phyloP scores from a whole-genome alignment of 2,888 invertebrate species.

The Rhogogaster chlorosoma region DNA sequence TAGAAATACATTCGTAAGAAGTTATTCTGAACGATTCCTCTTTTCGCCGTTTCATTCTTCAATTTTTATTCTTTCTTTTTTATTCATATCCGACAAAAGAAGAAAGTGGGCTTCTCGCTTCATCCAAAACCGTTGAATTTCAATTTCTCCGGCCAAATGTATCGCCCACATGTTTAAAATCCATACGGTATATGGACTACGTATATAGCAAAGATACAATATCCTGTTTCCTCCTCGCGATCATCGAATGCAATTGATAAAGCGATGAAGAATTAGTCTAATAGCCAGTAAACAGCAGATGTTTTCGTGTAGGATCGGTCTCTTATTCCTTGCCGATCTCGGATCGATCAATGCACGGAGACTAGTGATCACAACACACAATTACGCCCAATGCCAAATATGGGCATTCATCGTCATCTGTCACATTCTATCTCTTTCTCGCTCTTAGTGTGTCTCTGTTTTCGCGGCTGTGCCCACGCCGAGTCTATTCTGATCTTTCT shows the following conservation, averaged over 20 bases:
- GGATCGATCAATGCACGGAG: slow-evolving; percentile 28
- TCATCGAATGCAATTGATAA: neutral
- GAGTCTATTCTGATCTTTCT: slow-evolving; percentile 52
- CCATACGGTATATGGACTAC: neutral
- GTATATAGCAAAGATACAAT: neutral
- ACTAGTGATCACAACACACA: slow-evolving; percentile 14
- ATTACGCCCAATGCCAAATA: slow-evolving; percentile 70
- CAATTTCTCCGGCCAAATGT: neutral
- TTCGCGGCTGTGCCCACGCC: slow-evolving; percentile 39
- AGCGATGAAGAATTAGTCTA: neutral
- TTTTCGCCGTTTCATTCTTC: neutral
- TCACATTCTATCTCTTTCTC: slow-evolving; percentile 59
- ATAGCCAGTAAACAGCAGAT: neutral
- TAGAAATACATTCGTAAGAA: neutral
- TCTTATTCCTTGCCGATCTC: slow-evolving; percentile 17
- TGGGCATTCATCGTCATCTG: slow-evolving; percentile 68
- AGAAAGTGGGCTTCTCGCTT: neutral
- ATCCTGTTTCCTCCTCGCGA: slow-evolving; percentile 1
- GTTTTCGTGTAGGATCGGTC: slow-evolving; percentile 13
- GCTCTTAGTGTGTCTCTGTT: slow-evolving; percentile 26
- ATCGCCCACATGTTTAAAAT: neutral
- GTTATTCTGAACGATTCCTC: neutral
- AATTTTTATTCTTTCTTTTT: neutral
- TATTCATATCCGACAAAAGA: neutral
- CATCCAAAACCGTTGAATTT: neutral